A percentile compares a stretch with the other conserved stretches of the same genome.
Evolutionary conservation across 2,113 vertebrate genomes (phyloP).

Genomic region (Neolamprologus toae): DNA sequence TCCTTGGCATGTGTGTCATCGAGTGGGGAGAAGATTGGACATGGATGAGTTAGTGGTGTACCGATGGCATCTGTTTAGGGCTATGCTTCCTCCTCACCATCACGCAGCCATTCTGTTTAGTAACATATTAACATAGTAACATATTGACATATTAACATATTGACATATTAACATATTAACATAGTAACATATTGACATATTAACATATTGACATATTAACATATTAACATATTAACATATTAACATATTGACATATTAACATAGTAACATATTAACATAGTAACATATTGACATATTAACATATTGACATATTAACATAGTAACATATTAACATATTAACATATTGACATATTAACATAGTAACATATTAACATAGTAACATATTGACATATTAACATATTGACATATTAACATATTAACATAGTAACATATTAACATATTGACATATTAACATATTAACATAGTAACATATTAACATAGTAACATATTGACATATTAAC

Average conservation of each 20-base stretch:
- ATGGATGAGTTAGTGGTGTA: neutral
- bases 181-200: rapidly evolving
- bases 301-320: rapidly evolving
- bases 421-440: rapidly evolving
- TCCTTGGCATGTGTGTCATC: neutral
- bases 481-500: rapidly evolving
- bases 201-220: rapidly evolving
- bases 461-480: rapidly evolving
- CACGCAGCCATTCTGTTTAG: neutral
- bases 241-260: rapidly evolving
- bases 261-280: rapidly evolving
- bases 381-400: rapidly evolving
- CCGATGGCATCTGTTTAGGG: neutral
- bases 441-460: rapidly evolving
- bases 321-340: neutral
- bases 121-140: rapidly evolving
- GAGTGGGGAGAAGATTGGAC: neutral
- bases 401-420: rapidly evolving
- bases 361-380: rapidly evolving
- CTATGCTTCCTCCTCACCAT: neutral
- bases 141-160: rapidly evolving
- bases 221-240: too few relatives aligned
- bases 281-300: rapidly evolving
- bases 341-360: rapidly evolving
- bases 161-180: rapidly evolving